Conservation (phyloP, 2,797 vertebrate genomes). For the Scomberomorus guttatus region DNA sequence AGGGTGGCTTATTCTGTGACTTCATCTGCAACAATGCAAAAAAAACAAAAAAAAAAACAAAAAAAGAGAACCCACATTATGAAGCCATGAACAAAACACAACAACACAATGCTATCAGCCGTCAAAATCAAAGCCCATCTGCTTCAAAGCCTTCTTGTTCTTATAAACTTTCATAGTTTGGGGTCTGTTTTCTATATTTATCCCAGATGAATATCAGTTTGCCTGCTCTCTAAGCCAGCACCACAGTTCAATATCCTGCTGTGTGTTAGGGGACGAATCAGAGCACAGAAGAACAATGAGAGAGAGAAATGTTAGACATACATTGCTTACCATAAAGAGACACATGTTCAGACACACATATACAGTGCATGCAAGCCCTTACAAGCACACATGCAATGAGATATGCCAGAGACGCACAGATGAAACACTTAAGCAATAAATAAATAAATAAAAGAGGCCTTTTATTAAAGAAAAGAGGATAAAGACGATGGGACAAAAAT, state of each 20-base stretch:
- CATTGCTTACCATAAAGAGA: slow-evolving; percentile 17
- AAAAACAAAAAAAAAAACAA: slow-evolving; percentile 2
- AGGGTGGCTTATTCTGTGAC: background rate
- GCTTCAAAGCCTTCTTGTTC: slow-evolving; percentile 66
- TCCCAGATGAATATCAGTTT: slow-evolving; percentile 72
- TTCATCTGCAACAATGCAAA: slow-evolving; percentile 23
- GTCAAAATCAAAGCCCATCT: slow-evolving; percentile 57
- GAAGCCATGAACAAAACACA: slow-evolving; percentile 43
- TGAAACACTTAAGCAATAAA: slow-evolving; percentile 32
- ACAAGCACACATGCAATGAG: slow-evolving; percentile 50
- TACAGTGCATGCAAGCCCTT: background rate
- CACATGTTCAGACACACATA: background rate
- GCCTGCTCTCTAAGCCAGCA: slow-evolving; percentile 52
- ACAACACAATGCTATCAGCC: slow-evolving; percentile 42
- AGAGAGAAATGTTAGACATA: slow-evolving; percentile 40
- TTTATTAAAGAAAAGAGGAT: slow-evolving; percentile 45
- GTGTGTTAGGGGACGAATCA: slow-evolving; percentile 55
- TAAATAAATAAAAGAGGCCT: slow-evolving; percentile 26
- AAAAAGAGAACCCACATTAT: slow-evolving; percentile 13
- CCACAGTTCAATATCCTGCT: slow-evolving; percentile 73
- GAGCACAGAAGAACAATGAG: slow-evolving; percentile 58
- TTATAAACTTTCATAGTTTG: slow-evolving; percentile 61
- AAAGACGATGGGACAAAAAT: slow-evolving; percentile 24
- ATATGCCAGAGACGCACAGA: slow-evolving; percentile 61
- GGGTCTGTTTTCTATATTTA: slow-evolving; percentile 75